These are phyloP conservation scores for Aphelocoma coerulescens DNA, from an alignment of 2,113 vertebrate species.

Conservation along the genomic window DNA sequence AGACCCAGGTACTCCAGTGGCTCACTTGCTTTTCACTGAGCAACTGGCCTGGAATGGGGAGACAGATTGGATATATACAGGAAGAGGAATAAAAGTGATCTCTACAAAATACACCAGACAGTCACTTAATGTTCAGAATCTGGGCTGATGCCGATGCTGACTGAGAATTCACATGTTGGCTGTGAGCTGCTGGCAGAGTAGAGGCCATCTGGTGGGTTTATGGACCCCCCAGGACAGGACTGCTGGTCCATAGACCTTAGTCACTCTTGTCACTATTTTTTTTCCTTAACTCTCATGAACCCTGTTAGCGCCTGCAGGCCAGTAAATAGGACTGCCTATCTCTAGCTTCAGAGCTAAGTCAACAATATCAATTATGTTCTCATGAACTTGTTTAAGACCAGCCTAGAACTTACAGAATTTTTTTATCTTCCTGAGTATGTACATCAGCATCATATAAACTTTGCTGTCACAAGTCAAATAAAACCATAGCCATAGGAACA, in stretches of 20 bases:
- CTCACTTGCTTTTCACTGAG: neutral
- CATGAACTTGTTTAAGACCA: neutral
- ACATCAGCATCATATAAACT: neutral
- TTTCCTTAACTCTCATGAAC: neutral
- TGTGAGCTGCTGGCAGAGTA: neutral
- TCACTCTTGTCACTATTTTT: neutral
- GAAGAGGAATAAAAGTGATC: neutral
- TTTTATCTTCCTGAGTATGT: neutral
- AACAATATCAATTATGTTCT: neutral
- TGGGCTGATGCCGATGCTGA: neutral
- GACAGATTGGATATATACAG: neutral
- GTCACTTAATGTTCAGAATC: neutral
- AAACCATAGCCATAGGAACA: neutral
- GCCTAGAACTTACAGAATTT: neutral
- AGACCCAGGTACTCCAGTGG: rapidly evolving
- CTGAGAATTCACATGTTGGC: neutral
- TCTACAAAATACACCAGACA: neutral
- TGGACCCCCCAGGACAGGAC: neutral
- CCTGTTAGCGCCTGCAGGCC: neutral
- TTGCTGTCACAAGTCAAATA: neutral
- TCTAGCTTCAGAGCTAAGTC: neutral
- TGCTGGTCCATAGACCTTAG: neutral
- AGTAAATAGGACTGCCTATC: neutral
- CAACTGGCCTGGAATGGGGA: neutral
- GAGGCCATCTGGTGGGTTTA: neutral